Evolutionary conservation across 2,888 invertebrate genomes (phyloP), one percentile per base, ranked within the genome.

Genomic region (Oasisia sp.): DNA sequence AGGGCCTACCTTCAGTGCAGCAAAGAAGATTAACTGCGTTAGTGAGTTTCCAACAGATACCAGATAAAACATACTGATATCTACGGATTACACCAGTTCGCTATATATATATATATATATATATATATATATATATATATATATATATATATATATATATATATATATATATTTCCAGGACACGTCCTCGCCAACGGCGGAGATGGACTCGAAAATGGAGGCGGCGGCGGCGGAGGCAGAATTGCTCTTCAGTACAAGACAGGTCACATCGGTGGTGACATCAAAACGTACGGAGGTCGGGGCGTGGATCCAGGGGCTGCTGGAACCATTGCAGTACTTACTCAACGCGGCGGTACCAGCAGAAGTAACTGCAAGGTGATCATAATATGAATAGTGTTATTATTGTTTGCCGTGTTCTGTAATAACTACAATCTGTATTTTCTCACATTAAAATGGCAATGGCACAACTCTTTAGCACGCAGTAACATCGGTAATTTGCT

Each of bases 181-280:
- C n/a, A 74, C n/a, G 74, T 74, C 74, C 74, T 27, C n/a, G 74
- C 74, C 5, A n/a, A 74, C 74, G 74, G 74, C 19, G 74, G 74
- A 74, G 32, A 12, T 44, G 56, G 92, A 38, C n/a, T 11, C 19
- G 9, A n/a, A 32, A 89, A 94, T 44, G 95, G 95, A 74, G 92
- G 91, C 2, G 92, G 92, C 32, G 95, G 95, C 32, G 95, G 95
- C n/a, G 95, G 95, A 14, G 92, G 94, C 58, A 93, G 95, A 14
- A 93, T 93, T n/a, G 92, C 95, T n/a, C 91, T 92, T 32, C 94
- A 94, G 92, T 74, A 19, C 8, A 91, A 91, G 8, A 91, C 38
- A 89, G 94, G 94, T 32, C 93, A 93, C 50, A 92, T 94, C 12
- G 93, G 93, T 50, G 94, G 94, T 12, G 58, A 92, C 12, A 91